Evolutionary conservation across 2,797 vertebrate species (phyloP).

Genomic region (Oreochromis mossambicus): DNA sequence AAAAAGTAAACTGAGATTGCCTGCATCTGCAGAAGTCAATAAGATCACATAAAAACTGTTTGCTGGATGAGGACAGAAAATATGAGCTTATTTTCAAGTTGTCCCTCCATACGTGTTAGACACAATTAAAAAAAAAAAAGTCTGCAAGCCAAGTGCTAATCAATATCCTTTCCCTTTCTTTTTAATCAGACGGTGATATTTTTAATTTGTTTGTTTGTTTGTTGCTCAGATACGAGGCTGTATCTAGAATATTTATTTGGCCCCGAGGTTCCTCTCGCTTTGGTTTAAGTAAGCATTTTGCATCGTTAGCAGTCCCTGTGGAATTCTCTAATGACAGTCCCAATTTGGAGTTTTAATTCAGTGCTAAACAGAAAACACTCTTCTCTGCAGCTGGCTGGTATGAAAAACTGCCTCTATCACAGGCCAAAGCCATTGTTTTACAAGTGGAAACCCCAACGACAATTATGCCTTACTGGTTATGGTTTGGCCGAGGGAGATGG

Average conservation of each 20-base stretch:
- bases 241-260: slow-evolving; percentile 51
- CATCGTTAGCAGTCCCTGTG: slow-evolving; percentile 54
- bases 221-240: slow-evolving; percentile 49
- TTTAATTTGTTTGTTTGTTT: slow-evolving; percentile 69
- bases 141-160: slow-evolving; percentile 46
- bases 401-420: slow-evolving; percentile 60
- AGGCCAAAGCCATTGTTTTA: slow-evolving; percentile 77
- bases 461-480: slow-evolving; percentile 72
- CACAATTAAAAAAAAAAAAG: slow-evolving; percentile 39
- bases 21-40: slow-evolving; percentile 65
- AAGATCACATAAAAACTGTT: slow-evolving; percentile 50
- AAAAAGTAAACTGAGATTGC: slow-evolving; percentile 65
- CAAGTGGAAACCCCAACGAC: slow-evolving; percentile 75
- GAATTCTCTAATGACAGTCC: slow-evolving; percentile 68
- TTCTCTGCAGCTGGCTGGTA: slow-evolving; percentile 48
- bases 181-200: slow-evolving; percentile 50
- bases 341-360: slow-evolving; percentile 64
- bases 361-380: slow-evolving; percentile 52
- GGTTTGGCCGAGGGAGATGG: slow-evolving; percentile 58
- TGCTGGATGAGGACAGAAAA: slow-evolving; percentile 49
- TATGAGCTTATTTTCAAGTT: slow-evolving; percentile 45
- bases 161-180: slow-evolving; percentile 51
- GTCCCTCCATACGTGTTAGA: slow-evolving; percentile 22
- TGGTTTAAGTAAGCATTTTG: slow-evolving; percentile 63
- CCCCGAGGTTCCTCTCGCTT: slow-evolving; percentile 49